Base-by-base conservation (phyloP, 2,797 vertebrate species). In the Sebastes kiyomatsui region DNA sequence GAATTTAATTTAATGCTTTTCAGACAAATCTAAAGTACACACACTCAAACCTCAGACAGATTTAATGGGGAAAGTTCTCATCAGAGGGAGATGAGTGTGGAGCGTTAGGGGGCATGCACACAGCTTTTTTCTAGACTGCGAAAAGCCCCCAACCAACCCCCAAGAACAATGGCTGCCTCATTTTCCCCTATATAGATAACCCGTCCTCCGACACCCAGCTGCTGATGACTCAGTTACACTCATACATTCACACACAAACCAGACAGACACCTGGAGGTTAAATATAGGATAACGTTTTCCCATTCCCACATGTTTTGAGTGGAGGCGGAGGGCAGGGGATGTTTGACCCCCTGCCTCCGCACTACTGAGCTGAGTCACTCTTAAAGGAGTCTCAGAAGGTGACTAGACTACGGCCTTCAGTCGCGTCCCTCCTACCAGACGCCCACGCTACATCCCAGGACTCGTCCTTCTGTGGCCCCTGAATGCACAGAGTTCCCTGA, bases 231-330 rank as follows among this genome's bases (percentile, higher is more conserved):
- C 90, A 93, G 94, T 94, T 70, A 60, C 75, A 82, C 49, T 64
- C 62, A 75, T 6, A 68, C 68, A 79, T 7, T 60, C 59, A 79
- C 70, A 79, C 67, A 69, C 59, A 32, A 74, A 80, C 60, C 82
- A 81, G 80, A 79, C 83, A 87, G 84, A 92, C 92, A 93, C 94
- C 91, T 92, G 90, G 90, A 90, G 90, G 93, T 96, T 96, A 97
- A 96, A 96, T 94, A 93, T 95, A 97, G 96, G 95, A 94, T 87
- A 77, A 90, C 32, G 86, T 90, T 93, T 92, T 88, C 95, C 90
- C 94, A 93, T 95, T 95, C 94, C 95, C 95, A 92, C 82, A 92
- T 86, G 87, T 67, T 93, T 75, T 32, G 54, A 81, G 81, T 82
- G 73, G 80, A 90, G 80, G 90, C 42, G 77, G 82, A 87, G 87